phyloP scores from a whole-genome alignment of 2,888 invertebrate genomes.

The Cyclophora punctaria region DNA sequence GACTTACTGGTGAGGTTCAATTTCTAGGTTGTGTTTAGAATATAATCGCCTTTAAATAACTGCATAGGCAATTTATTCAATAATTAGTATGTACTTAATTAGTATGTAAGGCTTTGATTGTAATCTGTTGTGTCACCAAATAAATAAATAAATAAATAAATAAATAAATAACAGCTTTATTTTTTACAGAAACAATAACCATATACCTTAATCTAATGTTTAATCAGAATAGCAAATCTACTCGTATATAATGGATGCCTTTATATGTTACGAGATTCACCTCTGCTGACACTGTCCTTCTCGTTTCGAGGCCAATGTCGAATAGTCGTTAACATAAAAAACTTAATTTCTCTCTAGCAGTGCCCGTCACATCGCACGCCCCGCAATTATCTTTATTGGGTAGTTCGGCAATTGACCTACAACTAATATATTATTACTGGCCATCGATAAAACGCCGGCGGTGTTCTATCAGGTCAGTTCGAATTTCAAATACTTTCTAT shows the following conservation, averaged over 20 bases:
- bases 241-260: too few species aligned
- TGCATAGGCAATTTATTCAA: not conserved
- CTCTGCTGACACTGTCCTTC: conserved; percentile 4
- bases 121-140: too few species aligned
- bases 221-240: too few species aligned
- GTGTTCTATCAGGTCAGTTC: conserved; percentile 52
- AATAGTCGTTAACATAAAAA: conserved; percentile 22
- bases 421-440: conserved; percentile 50
- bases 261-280: too few species aligned
- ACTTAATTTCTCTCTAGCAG: conserved; percentile 20
- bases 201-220: too few species aligned
- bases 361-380: conserved; percentile 31
- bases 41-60: not conserved
- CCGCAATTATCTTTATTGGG: conserved; percentile 52
- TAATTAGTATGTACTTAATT: too few species aligned
- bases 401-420: conserved; percentile 62
- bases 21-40: conserved; percentile 5
- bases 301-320: conserved; percentile 18
- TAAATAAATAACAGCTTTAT: too few species aligned
- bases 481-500: conserved; percentile 58
- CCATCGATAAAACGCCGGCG: conserved; percentile 38
- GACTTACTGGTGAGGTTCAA: conserved; percentile 61
- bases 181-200: too few species aligned
- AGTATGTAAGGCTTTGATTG: too few species aligned
- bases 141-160: too few species aligned